phyloP scores from a whole-genome alignment of 1,140 invertebrate species.

The Eueides isabella region DNA sequence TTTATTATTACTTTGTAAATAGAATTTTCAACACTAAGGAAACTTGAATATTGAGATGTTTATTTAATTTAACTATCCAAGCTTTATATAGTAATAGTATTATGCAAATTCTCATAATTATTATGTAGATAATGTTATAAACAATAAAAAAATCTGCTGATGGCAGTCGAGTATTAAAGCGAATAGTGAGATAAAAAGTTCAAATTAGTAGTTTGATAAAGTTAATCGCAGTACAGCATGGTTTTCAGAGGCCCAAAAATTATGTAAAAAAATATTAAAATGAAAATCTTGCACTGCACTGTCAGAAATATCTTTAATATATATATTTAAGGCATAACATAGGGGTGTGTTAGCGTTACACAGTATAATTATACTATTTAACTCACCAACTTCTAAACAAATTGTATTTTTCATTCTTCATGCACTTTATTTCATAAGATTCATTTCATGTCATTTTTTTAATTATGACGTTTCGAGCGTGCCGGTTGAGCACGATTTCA shows the following conservation, averaged over 20 bases:
- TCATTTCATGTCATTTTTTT: no score
- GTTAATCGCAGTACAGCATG: slow-evolving; percentile 8
- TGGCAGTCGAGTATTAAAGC: neutral
- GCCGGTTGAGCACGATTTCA: no score
- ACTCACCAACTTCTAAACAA: neutral
- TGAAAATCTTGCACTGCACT: slow-evolving; percentile 10
- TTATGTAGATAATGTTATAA: neutral
- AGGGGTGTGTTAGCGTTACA: neutral
- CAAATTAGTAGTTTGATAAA: slow-evolving; percentile 11
- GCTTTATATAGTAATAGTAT: neutral
- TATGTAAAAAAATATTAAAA: slow-evolving; percentile 3
- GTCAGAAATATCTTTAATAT: neutral
- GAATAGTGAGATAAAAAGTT: slow-evolving; percentile 5
- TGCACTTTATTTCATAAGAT: neutral
- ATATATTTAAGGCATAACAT: neutral
- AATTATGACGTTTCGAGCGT: no score
- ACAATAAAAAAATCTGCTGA: neutral
- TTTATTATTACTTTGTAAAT: neutral
- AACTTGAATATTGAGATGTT: no score
- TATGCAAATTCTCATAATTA: neutral
- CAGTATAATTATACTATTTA: neutral
- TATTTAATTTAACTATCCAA: neutral
- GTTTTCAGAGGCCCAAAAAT: slow-evolving; percentile 9
- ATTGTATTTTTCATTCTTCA: neutral
- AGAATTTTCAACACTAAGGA: neutral